phyloP scores from a whole-genome alignment of 2,888 invertebrate genomes.

The Carabus problematicus region DNA sequence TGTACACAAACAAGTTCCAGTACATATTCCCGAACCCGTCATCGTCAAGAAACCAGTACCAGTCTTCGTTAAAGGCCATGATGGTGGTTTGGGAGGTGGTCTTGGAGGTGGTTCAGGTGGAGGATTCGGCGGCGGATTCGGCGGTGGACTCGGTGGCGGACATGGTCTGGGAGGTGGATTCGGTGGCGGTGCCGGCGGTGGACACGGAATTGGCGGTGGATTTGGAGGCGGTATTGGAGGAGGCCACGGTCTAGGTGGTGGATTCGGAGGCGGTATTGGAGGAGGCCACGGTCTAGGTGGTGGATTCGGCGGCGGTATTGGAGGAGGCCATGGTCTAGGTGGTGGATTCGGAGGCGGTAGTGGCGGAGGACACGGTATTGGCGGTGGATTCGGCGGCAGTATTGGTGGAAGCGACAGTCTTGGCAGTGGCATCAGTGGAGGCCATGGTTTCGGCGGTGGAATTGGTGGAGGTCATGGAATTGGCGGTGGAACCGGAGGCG shows the following conservation, averaged over 20 bases:
- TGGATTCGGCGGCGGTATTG: slow-evolving; percentile 19
- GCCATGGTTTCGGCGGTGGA: not conserved
- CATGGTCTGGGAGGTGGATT: slow-evolving; percentile 43
- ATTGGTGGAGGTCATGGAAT: too few species aligned
- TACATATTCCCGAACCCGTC: slow-evolving; percentile 36
- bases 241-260: slow-evolving; percentile 14
- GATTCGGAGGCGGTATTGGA: slow-evolving; percentile 14
- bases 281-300: slow-evolving; percentile 15
- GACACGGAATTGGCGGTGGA: slow-evolving; percentile 28
- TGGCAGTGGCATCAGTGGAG: slow-evolving; percentile 20
- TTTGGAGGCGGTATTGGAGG: not conserved
- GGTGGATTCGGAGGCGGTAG: slow-evolving; percentile 19
- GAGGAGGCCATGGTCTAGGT: slow-evolving; percentile 4
- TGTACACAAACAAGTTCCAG: slow-evolving; percentile 36
- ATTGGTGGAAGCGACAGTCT: not conserved
- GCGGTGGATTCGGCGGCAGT: slow-evolving; percentile 27
- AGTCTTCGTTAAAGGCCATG: slow-evolving; percentile 38
- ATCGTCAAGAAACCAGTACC: slow-evolving; percentile 38
- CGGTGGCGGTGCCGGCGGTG: slow-evolving; percentile 20
- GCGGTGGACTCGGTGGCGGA: slow-evolving; percentile 31
- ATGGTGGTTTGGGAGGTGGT: not conserved
- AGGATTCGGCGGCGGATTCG: not conserved
- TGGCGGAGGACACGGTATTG: slow-evolving; percentile 8
- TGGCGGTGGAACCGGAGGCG: too few species aligned
- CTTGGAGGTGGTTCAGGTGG: not conserved